These are phyloP conservation scores for Apocrypta bakeri DNA, from an alignment of 1,140 invertebrate genomes.

Conservation along the genomic window DNA sequence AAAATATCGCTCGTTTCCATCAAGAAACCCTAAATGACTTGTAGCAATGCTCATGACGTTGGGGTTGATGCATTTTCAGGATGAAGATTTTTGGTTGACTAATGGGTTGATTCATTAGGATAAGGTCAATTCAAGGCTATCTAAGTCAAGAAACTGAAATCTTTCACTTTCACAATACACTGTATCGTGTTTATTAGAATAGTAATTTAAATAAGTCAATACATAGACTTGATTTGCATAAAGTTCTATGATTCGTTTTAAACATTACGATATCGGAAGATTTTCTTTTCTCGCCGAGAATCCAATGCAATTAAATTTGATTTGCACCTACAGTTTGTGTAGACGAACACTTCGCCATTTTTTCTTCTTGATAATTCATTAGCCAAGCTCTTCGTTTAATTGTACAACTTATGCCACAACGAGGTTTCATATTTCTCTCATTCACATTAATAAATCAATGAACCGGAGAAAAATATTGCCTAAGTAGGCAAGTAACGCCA, in stretches of 20 bases:
- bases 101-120: too few species aligned
- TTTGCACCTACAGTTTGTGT: not conserved
- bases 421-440: not conserved
- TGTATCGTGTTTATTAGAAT: not conserved
- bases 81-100: too few species aligned
- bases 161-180: not conserved
- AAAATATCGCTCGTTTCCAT: too few species aligned
- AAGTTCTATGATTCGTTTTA: not conserved
- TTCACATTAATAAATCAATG: not conserved
- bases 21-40: too few species aligned
- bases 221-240: too few species aligned
- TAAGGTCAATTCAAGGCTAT: too few species aligned
- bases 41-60: too few species aligned
- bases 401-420: not conserved
- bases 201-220: too few species aligned
- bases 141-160: not conserved
- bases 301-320: not conserved
- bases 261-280: not conserved
- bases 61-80: too few species aligned
- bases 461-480: not conserved
- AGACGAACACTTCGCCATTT: not conserved
- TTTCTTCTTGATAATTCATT: not conserved
- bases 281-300: not conserved
- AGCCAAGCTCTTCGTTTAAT: not conserved
- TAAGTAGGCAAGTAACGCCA: not conserved